Evolutionary conservation across 2,797 vertebrate genomes (phyloP).

Genomic region (Gymnocypris eckloni): DNA sequence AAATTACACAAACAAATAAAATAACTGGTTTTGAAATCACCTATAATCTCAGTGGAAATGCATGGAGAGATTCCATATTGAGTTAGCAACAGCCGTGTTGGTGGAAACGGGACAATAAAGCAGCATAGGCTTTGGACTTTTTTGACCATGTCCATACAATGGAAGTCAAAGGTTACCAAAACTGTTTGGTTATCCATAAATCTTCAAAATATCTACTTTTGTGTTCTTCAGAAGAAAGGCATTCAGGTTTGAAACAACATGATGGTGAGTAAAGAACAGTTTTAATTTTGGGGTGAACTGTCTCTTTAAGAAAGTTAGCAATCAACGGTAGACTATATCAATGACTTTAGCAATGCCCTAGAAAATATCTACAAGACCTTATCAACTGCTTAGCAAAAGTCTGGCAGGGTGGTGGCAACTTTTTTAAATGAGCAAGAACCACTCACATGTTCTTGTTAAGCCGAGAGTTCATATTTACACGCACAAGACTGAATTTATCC

Average conservation of each 20-base stretch:
- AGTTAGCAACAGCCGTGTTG: background rate
- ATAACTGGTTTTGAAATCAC: background rate
- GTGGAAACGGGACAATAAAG: background rate
- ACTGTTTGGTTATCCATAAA: background rate
- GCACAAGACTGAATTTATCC: constrained; percentile 5
- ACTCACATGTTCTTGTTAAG: background rate
- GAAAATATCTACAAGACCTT: background rate
- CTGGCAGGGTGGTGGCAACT: background rate
- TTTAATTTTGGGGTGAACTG: background rate
- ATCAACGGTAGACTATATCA: background rate
- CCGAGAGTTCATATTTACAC: background rate
- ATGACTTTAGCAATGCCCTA: background rate
- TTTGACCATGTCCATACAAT: background rate
- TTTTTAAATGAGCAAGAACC: background rate
- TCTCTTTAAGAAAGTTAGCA: background rate
- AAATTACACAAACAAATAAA: background rate
- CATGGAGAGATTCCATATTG: background rate
- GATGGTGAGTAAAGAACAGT: background rate
- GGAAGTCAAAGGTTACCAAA: background rate
- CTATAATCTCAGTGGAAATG: background rate
- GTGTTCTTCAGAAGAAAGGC: background rate
- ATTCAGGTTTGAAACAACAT: background rate
- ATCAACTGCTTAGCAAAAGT: background rate
- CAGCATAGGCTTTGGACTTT: background rate
- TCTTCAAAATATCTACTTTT: background rate